phyloP scores from a whole-genome alignment of 1,140 invertebrate species.

The Chionoecetes opilio region DNA sequence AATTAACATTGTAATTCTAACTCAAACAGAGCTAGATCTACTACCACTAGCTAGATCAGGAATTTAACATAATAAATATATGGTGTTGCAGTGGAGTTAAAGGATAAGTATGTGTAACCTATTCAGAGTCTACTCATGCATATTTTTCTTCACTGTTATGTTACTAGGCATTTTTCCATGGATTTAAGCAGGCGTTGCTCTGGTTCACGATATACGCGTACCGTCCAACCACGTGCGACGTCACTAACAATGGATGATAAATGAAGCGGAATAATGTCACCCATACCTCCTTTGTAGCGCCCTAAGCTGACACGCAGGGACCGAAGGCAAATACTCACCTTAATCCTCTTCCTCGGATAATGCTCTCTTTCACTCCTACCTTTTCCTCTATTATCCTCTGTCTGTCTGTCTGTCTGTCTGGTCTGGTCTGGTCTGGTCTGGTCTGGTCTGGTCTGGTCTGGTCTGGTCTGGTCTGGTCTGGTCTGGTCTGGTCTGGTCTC shows the following conservation, averaged over 20 bases:
- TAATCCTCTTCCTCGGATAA: conserved; percentile 50
- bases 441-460: too few species aligned
- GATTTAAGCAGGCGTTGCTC: background rate
- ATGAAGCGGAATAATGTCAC: conserved; percentile 66
- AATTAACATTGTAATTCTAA: too few species aligned
- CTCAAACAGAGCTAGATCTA: too few species aligned
- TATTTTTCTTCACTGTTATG: background rate
- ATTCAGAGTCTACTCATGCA: background rate
- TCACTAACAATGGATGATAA: conserved; percentile 65
- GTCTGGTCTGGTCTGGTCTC: too few species aligned
- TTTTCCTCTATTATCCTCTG: too few species aligned
- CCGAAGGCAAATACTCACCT: conserved; percentile 9
- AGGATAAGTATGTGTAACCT: background rate
- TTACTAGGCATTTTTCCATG: background rate
- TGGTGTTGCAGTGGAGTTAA: too few species aligned
- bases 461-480: too few species aligned
- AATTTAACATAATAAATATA: too few species aligned
- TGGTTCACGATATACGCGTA: conserved; percentile 43
- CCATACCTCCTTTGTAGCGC: conserved; percentile 44
- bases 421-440: too few species aligned
- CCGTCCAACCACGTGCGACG: conserved; percentile 47
- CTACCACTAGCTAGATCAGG: too few species aligned
- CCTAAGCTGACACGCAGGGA: background rate
- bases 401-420: too few species aligned
- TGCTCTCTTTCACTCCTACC: background rate